phyloP scores from a whole-genome alignment of 2,797 vertebrate genomes.

The Gallinago solitaria region DNA sequence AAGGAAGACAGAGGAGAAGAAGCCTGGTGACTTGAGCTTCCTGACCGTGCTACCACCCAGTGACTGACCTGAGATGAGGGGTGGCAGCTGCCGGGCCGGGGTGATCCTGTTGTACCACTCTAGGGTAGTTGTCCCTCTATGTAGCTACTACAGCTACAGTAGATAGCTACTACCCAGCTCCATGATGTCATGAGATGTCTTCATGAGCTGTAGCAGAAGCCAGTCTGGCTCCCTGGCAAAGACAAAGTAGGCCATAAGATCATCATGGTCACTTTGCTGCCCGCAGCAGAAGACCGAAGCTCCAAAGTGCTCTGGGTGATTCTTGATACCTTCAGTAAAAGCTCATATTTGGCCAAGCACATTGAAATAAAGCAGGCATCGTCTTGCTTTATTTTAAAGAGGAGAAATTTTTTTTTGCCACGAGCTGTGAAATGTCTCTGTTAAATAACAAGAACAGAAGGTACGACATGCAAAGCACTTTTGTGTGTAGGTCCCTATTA shows the following conservation, averaged over 20 bases:
- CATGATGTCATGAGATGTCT: not conserved
- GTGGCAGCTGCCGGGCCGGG: not conserved
- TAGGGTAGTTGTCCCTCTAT: not conserved
- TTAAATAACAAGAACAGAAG: slow-evolving; percentile 2
- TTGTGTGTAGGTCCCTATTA: not conserved
- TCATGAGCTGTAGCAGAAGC: not conserved
- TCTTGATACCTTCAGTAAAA: not conserved
- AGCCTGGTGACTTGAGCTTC: not conserved
- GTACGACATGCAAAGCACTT: not conserved
- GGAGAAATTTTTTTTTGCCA: not conserved
- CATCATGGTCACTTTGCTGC: not conserved
- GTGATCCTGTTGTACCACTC: not conserved
- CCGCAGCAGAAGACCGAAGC: not conserved
- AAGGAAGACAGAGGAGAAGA: not conserved
- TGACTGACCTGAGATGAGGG: not conserved
- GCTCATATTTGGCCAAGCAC: fast-evolving
- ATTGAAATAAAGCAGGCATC: not conserved
- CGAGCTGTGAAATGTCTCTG: not conserved
- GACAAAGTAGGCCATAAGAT: not conserved
- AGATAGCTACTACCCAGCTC: not conserved
- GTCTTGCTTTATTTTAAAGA: not conserved
- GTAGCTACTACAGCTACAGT: not conserved
- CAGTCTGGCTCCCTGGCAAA: not conserved
- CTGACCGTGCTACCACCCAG: not conserved
- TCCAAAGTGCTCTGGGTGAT: not conserved